Base-by-base conservation (phyloP, 2,113 vertebrate species). In the Ivindomyrus marchei region DNA sequence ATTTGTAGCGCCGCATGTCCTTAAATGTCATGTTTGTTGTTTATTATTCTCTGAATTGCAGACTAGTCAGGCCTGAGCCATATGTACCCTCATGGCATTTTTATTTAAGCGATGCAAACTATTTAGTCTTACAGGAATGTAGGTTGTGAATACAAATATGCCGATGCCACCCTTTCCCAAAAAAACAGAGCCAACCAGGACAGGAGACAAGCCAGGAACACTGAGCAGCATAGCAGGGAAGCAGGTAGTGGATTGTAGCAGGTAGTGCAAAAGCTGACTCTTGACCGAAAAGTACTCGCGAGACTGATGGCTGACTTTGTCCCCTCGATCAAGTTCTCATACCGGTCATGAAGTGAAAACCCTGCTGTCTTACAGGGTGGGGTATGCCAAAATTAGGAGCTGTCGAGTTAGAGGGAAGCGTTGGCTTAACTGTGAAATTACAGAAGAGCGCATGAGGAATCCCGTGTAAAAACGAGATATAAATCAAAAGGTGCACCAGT, bases 1-100 rank as follows among this genome's bases (percentile, higher is more conserved):
- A 77, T 77, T 39, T 5, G 15, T 77, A 15, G 24, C 62, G 3
- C 53, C 2, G 6, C 31, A 6, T 5, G 17, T 77, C 27, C 15
- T 77, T 66, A 66, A 66, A 70, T 70, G 58, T 66, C 58, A 66
- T 39, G 74, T 42, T 80, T 80, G 74, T 80, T 77, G 70, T 77
- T 77, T 80, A 31, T 42, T 80, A 80, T 42, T 42, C 13, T 39
- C 31, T 42, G 74, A 39, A 80, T 42, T 80, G 74, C 15, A 13
- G 9, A 70, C 62, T 13, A 70, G 62, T n/a, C 62, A 27, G 9
- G n/a, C n/a, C 62, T 11, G 58, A 66, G n/a, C 27, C 62, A 31
- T 31, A 31, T 70, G 62, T 1, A 70, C 1, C 62, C 62, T 31
- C n/a, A 31, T 80, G 36, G 8, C 31, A 80, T 80, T 19, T 80